Conservation (phyloP, 2,113 vertebrate genomes). For the Pogonocichla stellata region DNA sequence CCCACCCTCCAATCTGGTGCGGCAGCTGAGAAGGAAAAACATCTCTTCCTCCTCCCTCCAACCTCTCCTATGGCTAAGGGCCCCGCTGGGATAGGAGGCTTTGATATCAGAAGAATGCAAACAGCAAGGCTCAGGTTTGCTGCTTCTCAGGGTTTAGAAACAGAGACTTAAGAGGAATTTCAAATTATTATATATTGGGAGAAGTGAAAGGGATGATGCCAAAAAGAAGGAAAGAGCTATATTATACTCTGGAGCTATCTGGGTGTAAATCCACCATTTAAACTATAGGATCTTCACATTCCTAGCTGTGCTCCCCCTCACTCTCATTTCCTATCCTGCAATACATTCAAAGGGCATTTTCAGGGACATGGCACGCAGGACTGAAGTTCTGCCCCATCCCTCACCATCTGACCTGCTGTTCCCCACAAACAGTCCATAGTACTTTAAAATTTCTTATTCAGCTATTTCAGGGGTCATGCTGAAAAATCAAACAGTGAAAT, state of each 20-base stretch:
- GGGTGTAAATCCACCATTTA: background rate
- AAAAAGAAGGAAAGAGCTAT: slow-evolving; percentile 11
- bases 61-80: slow-evolving; percentile 29
- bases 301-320: background rate
- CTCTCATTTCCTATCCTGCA: background rate
- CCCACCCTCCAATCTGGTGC: background rate
- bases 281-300: background rate
- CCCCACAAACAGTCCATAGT: background rate
- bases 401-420: background rate
- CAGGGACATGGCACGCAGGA: accelerated
- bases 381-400: background rate
- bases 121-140: slow-evolving; percentile 42
- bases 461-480: background rate
- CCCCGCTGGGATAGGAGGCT: background rate
- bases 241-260: background rate
- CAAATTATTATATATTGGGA: background rate
- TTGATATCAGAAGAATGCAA: slow-evolving; percentile 58
- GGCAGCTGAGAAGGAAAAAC: slow-evolving; percentile 11
- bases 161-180: slow-evolving; percentile 50
- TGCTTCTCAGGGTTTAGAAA: slow-evolving; percentile 25
- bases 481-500: background rate
- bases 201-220: slow-evolving; percentile 5
- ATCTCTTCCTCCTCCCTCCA: slow-evolving; percentile 34
- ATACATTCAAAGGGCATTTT: background rate
- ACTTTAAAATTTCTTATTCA: background rate